phyloP scores from a whole-genome alignment of 2,797 vertebrate species.

The Mionectes olivaceus region DNA sequence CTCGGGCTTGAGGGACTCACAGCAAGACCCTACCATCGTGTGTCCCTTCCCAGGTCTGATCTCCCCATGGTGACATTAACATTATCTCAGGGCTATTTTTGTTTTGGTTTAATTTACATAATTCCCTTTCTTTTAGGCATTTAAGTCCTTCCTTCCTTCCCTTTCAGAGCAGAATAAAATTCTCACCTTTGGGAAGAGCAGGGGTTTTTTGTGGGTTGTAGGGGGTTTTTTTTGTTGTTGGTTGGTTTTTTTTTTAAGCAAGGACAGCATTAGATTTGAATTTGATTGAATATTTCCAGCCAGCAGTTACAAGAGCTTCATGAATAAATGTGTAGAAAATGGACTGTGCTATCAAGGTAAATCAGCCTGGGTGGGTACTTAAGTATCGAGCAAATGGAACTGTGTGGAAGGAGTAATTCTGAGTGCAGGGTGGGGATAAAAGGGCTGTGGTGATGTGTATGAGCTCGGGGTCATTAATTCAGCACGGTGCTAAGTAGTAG shows the following conservation, averaged over 20 bases:
- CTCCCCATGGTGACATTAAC: background rate
- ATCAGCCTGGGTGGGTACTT: conserved; percentile 50
- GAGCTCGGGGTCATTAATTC: background rate
- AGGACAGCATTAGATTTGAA: conserved; percentile 34
- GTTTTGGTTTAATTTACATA: background rate
- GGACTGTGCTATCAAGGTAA: conserved; percentile 53
- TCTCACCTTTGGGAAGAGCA: background rate
- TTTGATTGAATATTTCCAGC: conserved; percentile 49
- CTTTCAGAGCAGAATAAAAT: background rate
- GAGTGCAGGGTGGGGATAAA: background rate
- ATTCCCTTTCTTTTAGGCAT: background rate
- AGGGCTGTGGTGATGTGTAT: background rate
- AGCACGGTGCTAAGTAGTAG: background rate
- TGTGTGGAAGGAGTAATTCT: background rate
- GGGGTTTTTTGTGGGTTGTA: background rate
- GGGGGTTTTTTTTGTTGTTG: too few relatives aligned
- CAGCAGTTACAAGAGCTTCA: conserved; percentile 33
- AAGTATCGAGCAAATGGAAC: conserved; percentile 8
- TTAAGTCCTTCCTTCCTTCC: background rate
- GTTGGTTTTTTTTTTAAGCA: background rate
- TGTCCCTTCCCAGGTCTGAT: background rate
- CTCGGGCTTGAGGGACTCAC: background rate
- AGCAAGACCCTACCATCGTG: background rate
- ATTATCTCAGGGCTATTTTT: background rate
- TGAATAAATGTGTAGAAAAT: conserved; percentile 61